Conservation (phyloP, 92 coral and sea anemone species). For the Phenganax marumi region DNA sequence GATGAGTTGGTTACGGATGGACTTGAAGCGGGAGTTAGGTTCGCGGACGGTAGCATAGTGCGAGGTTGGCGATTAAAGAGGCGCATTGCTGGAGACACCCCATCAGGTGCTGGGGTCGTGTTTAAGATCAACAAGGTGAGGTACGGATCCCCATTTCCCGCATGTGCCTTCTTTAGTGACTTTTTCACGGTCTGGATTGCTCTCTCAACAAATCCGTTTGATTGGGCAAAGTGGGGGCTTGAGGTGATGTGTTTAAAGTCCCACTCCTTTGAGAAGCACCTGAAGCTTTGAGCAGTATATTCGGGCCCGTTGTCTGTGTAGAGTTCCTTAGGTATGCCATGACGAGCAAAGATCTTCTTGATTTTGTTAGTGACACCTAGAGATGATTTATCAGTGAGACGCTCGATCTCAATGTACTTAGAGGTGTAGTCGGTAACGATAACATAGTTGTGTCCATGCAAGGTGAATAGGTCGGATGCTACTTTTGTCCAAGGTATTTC, state of each 20-base stretch:
- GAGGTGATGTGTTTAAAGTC: constrained; percentile 13
- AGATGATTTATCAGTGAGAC: not conserved
- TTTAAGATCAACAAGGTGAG: not conserved
- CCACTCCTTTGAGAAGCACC: not conserved
- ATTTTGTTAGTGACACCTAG: not conserved
- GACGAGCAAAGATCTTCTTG: not conserved
- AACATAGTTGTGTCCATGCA: not conserved
- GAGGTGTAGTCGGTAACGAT: not conserved
- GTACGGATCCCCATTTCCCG: not conserved
- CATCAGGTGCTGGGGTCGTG: no score
- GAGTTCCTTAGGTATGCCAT: not conserved
- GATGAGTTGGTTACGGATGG: not conserved
- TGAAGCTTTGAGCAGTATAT: constrained; percentile 7
- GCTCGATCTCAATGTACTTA: no score
- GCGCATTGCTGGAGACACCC: not conserved
- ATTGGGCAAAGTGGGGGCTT: not conserved
- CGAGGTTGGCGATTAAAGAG: not conserved
- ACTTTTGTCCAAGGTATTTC: not conserved
- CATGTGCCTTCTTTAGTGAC: not conserved
- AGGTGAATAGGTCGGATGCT: not conserved
- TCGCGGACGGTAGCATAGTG: not conserved
- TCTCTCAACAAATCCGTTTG: not conserved
- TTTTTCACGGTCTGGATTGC: no score
- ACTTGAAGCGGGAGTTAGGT: not conserved
- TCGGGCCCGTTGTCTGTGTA: constrained; percentile 1